Evolutionary conservation across 2,797 vertebrate species (phyloP).

Genomic region (Champsocephalus esox): DNA sequence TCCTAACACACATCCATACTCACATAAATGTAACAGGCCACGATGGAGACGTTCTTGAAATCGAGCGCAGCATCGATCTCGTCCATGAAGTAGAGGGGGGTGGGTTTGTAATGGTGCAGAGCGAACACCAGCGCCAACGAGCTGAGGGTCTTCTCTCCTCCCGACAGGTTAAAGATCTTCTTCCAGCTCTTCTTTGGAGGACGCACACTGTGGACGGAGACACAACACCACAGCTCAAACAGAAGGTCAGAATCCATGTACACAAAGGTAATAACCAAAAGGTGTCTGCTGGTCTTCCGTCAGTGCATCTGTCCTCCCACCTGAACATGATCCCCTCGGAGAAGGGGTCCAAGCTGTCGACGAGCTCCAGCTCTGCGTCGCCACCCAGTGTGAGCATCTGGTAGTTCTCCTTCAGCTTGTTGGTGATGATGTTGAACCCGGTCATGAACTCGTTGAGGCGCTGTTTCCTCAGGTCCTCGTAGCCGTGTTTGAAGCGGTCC

Average conservation of each 20-base stretch:
- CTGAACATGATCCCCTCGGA: slow-evolving; percentile 99
- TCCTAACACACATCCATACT: slow-evolving; percentile 73
- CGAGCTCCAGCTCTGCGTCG: slow-evolving; percentile 96
- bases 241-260: neutral
- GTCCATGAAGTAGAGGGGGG: slow-evolving; percentile 98
- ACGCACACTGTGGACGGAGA: slow-evolving; percentile 85
- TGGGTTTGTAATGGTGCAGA: slow-evolving; percentile 98
- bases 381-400: slow-evolving; percentile 98
- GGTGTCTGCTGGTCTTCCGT: neutral
- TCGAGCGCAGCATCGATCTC: slow-evolving; percentile 98
- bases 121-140: slow-evolving; percentile 97
- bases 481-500: slow-evolving; percentile 91
- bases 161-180: slow-evolving; percentile 98
- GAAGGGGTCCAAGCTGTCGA: slow-evolving; percentile 98
- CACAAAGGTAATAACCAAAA: neutral
- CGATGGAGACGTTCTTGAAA: slow-evolving; percentile 98
- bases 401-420: slow-evolving; percentile 98
- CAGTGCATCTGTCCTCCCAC: slow-evolving; percentile 64
- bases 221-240: neutral
- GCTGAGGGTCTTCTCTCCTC: slow-evolving; percentile 98
- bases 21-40: slow-evolving; percentile 97
- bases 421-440: slow-evolving; percentile 96
- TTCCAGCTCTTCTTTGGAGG: slow-evolving; percentile 99
- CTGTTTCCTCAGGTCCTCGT: slow-evolving; percentile 92
- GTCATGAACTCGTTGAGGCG: slow-evolving; percentile 98